A percentile compares a stretch with the other conserved stretches of the same genome.
Evolutionary conservation across 2,113 vertebrate genomes (phyloP).

Genomic region (Tragelaphus imberbis): DNA sequence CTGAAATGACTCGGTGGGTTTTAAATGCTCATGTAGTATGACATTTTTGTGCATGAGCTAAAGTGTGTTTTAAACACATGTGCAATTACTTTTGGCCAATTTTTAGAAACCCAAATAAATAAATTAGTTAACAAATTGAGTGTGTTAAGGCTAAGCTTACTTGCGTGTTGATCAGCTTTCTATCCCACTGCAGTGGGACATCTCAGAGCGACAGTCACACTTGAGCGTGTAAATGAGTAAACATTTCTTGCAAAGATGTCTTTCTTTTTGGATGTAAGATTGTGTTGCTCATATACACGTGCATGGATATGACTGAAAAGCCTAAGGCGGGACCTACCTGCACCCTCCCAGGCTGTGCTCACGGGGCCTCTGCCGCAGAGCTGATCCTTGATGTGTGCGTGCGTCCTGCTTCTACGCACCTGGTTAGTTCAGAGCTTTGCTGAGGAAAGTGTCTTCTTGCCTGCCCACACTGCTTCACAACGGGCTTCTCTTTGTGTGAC

Average conservation of each 20-base stretch:
- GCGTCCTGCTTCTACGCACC: background rate
- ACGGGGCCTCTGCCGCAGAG: background rate
- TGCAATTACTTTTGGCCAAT: background rate
- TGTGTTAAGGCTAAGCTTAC: background rate
- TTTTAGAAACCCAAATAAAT: background rate
- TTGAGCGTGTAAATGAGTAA: background rate
- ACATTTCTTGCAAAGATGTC: background rate
- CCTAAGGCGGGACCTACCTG: background rate
- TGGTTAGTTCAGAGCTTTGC: background rate
- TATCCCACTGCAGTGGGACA: background rate
- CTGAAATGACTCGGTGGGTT: background rate
- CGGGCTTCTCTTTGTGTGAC: background rate
- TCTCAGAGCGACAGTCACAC: background rate
- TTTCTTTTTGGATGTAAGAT: background rate
- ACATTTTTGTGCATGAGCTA: background rate
- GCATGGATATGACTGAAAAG: background rate
- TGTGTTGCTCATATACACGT: background rate
- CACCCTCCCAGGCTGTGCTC: background rate
- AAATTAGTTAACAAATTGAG: background rate
- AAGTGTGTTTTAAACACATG: background rate
- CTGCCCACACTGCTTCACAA: background rate
- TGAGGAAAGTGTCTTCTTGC: background rate
- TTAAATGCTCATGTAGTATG: background rate
- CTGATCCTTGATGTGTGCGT: background rate
- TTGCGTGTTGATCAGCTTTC: background rate